A percentile compares a stretch with the other conserved stretches of the same genome.
Conservation (phyloP, 2,888 invertebrate species). For the Escarpia spicata region DNA sequence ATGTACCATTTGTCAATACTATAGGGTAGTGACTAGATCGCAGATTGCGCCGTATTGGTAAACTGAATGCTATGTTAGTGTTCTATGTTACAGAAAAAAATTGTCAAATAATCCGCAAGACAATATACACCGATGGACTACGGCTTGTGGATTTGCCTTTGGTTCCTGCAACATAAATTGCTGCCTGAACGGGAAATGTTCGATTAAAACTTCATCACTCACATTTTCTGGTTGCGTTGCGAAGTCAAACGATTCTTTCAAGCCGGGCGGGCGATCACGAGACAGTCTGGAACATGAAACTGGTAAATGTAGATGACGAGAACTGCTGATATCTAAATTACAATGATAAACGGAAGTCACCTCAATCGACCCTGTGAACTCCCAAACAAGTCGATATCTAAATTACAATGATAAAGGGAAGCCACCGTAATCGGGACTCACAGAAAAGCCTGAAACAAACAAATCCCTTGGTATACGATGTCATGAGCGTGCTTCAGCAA, state of each 20-base stretch:
- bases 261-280: background rate
- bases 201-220: background rate
- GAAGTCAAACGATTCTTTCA: slow-evolving; percentile 13
- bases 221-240: background rate
- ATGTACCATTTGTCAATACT: too few relatives aligned
- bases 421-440: too few relatives aligned
- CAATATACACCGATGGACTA: background rate
- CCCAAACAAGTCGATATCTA: too few relatives aligned
- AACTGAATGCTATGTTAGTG: background rate
- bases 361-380: too few relatives aligned
- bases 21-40: too few relatives aligned
- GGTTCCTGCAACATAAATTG: background rate
- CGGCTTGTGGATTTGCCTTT: background rate
- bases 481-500: background rate
- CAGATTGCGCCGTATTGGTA: background rate
- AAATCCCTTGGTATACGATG: background rate
- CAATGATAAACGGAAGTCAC: background rate
- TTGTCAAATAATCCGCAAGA: background rate
- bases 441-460: too few relatives aligned
- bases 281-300: background rate
- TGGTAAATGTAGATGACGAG: background rate
- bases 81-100: too few relatives aligned
- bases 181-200: background rate
- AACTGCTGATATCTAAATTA: background rate
- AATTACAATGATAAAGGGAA: too few relatives aligned